phyloP scores from a whole-genome alignment of 1,140 invertebrate species.

The Drosophila takahashii region DNA sequence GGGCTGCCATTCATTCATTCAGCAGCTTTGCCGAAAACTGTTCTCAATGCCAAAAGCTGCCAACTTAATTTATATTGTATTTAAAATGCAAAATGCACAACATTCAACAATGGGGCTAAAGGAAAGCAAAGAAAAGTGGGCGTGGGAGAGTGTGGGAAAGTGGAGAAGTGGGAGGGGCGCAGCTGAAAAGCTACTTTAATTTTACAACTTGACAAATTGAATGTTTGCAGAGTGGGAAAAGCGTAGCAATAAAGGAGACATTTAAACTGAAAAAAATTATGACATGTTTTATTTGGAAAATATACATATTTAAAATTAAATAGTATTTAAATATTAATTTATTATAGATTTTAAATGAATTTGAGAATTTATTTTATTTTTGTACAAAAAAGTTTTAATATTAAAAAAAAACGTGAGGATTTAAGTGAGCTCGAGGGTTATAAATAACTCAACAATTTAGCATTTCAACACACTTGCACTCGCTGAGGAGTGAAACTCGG shows the following conservation, averaged over 20 bases:
- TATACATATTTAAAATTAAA: too few relatives aligned
- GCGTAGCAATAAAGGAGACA: conserved; percentile 1
- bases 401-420: too few relatives aligned
- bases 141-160: background rate
- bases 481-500: too few relatives aligned
- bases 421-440: too few relatives aligned
- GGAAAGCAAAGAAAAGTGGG: conserved; percentile 6
- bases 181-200: conserved; percentile 49
- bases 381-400: too few relatives aligned
- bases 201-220: conserved; percentile 79
- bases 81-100: conserved; percentile 68
- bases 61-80: conserved; percentile 80
- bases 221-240: conserved; percentile 43
- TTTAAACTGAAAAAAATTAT: background rate
- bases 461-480: too few relatives aligned
- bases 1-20: conserved; percentile 60
- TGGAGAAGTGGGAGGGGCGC: background rate
- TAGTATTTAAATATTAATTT: too few relatives aligned
- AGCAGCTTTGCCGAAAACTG: conserved; percentile 51
- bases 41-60: conserved; percentile 55
- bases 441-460: too few relatives aligned
- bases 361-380: too few relatives aligned
- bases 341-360: too few relatives aligned
- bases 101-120: conserved; percentile 43
- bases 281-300: background rate